phyloP scores from a whole-genome alignment of 2,113 vertebrate genomes.

The Menura novaehollandiae region DNA sequence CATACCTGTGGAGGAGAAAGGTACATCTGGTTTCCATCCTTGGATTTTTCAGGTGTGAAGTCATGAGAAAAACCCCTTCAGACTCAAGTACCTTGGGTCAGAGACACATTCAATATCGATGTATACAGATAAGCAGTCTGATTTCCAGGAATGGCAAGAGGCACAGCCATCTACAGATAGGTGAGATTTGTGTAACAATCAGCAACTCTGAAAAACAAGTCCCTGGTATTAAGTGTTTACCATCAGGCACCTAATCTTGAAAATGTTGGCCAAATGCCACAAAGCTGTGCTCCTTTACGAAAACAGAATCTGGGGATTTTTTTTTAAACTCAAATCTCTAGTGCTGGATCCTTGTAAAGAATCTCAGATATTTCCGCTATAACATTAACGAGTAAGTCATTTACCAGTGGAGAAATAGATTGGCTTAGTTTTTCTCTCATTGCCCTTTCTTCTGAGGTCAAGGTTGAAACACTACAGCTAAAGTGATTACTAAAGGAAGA shows the following conservation, averaged over 20 bases:
- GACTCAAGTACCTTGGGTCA: background rate
- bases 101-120: background rate
- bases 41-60: background rate
- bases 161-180: background rate
- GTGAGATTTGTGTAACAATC: background rate
- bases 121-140: background rate
- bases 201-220: background rate
- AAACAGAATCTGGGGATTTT: background rate
- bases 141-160: background rate
- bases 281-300: background rate
- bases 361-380: background rate
- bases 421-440: background rate
- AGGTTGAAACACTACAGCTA: background rate
- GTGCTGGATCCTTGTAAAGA: background rate
- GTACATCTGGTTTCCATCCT: background rate
- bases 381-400: background rate
- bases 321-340: background rate
- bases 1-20: background rate
- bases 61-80: background rate
- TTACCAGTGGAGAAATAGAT: background rate
- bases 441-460: background rate
- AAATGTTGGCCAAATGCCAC: background rate
- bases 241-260: background rate
- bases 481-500: background rate
- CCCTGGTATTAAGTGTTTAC: background rate